Evolutionary conservation across 2,797 vertebrate species (phyloP).

Genomic region (Scleropages formosus): DNA sequence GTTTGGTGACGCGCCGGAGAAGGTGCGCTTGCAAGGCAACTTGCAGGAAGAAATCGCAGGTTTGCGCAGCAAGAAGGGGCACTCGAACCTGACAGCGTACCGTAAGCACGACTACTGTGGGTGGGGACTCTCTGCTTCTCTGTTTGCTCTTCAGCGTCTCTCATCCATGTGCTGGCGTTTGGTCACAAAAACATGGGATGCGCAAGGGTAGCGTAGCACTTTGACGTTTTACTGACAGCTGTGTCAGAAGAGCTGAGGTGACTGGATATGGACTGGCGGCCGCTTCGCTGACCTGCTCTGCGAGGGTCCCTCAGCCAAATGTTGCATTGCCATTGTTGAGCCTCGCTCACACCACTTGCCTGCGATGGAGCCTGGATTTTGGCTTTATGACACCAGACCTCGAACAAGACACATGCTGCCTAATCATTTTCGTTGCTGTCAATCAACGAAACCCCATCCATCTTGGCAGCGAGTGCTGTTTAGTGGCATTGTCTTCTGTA

Average conservation of each 20-base stretch:
- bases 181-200: background rate
- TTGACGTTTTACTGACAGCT: no score
- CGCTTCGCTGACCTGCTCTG: background rate
- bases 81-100: no score
- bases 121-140: no score
- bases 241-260: background rate
- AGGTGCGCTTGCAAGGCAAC: no score
- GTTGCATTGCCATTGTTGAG: background rate
- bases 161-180: background rate
- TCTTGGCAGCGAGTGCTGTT: slow-evolving; percentile 8
- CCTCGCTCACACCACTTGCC: background rate
- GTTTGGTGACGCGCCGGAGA: no score
- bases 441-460: slow-evolving; percentile 6
- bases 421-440: slow-evolving; percentile 20
- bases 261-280: background rate
- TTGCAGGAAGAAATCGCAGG: no score
- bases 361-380: background rate
- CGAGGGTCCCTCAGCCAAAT: background rate
- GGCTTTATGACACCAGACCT: background rate
- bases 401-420: slow-evolving; percentile 1
- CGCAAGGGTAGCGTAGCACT: no score
- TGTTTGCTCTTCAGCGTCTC: background rate
- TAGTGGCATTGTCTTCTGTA: slow-evolving; percentile 20
- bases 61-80: no score
- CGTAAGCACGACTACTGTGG: no score